These are phyloP conservation scores for Strigamia transsilvanica DNA, from an alignment of 2,888 invertebrate species.

Conservation along the genomic window DNA sequence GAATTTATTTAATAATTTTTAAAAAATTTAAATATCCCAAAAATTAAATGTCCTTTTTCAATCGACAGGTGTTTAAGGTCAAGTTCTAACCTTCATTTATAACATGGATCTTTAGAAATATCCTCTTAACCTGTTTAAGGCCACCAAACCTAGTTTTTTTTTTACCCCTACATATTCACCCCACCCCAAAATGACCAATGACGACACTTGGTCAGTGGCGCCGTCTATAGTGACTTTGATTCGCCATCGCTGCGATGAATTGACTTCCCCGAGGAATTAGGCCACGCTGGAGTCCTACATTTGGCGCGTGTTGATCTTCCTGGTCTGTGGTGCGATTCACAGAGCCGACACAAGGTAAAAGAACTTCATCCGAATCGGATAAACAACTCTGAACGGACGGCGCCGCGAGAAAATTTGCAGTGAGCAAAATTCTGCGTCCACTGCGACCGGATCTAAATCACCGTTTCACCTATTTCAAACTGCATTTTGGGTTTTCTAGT, in stretches of 20 bases:
- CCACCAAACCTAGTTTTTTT: not conserved
- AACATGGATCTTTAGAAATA: not conserved
- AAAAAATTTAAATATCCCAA: not conserved
- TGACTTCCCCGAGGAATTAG: constrained; percentile 39
- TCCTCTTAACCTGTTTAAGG: not conserved
- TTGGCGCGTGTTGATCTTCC: constrained; percentile 41
- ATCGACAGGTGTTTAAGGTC: not conserved
- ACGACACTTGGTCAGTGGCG: not conserved
- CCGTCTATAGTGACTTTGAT: not conserved
- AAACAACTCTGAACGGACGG: not conserved
- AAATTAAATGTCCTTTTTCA: too few relatives aligned
- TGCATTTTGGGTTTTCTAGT: constrained; percentile 15
- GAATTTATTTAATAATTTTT: not conserved
- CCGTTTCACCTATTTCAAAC: not conserved
- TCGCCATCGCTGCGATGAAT: not conserved
- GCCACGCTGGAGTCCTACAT: constrained; percentile 37
- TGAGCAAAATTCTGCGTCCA: not conserved
- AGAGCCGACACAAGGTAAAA: constrained; percentile 15
- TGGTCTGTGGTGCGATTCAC: constrained; percentile 35
- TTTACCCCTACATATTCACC: not conserved
- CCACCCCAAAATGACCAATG: not conserved
- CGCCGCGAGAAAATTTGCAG: not conserved
- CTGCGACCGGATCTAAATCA: not conserved
- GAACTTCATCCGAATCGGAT: constrained; percentile 38
- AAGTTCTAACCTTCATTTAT: constrained; percentile 8